Base-by-base conservation (phyloP, 2,888 invertebrate species). In the Eulithis prunata region DNA sequence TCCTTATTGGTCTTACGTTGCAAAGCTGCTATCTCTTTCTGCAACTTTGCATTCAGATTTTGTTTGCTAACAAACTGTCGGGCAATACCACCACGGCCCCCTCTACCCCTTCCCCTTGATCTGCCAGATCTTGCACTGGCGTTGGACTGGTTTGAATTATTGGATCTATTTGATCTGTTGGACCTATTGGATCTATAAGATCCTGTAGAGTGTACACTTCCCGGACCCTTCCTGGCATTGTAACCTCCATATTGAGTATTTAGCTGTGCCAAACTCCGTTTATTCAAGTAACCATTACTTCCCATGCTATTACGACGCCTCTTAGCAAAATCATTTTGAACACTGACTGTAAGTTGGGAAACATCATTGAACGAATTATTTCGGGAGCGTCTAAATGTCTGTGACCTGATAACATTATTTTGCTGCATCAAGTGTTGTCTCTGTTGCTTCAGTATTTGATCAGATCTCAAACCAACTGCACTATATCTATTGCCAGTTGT, bases 301-400 rank as follows among this genome's bases (percentile, higher is more conserved):
- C 92, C 92, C 60, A 89, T 80, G 76, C 91, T 90, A 70, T 93
- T 92, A 47, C 91, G 86, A 49, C 93, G 89, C 60, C 83, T 86
- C 59, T 83, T 88, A 1, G 79, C 78, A 75, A 91, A 88, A 71
- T 93, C 90, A 78, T 93, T 93, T 1, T 90, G 86, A 1, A 93
- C 92, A 78, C 91, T 92, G 6, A 93, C 92, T 58, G 91, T 91
- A 12, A 93, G 73, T 68, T 90, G 89, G 43, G 90, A 87, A 54
- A 87, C 81, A 53, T 88, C 81, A 75, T 80, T 87, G 41, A 89
- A 84, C 3, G 92, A 91, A 73, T 91, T 91, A 60, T 90, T 89
- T 64, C 91, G 84, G 14, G 93, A 93, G 7, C 93, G 80, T 54
- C 90, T 93, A 62, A 93, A 93, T 47, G 93, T 93, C 76, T 91